A percentile compares a stretch with the other conserved stretches of the same genome.
Evolutionary conservation across 2,797 vertebrate species (phyloP).

Genomic region (Podarcis lilfordi): DNA sequence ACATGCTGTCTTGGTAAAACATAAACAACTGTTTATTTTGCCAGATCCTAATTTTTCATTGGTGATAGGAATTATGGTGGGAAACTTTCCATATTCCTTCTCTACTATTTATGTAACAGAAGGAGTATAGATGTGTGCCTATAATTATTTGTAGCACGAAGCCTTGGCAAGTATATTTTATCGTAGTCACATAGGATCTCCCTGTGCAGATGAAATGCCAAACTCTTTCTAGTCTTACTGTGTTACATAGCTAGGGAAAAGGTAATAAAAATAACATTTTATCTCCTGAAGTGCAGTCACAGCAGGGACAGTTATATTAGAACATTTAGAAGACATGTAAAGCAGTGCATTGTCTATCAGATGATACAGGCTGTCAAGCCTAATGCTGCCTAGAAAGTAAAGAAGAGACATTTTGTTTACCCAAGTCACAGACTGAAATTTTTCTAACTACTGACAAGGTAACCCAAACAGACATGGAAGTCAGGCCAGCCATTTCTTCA

Average conservation of each 20-base stretch:
- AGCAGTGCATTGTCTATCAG: slow-evolving; percentile 19
- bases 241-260: neutral
- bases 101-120: neutral
- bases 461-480: neutral
- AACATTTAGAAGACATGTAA: slow-evolving; percentile 27
- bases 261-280: slow-evolving; percentile 5
- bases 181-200: neutral
- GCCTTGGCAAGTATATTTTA: slow-evolving; percentile 12
- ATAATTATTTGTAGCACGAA: slow-evolving; percentile 26
- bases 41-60: neutral
- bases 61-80: neutral
- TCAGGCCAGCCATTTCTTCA: neutral
- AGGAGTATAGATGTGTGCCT: neutral
- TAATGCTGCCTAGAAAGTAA: slow-evolving; percentile 4
- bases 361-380: neutral
- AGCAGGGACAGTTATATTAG: neutral
- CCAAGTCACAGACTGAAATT: neutral
- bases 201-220: neutral
- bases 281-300: neutral
- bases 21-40: neutral
- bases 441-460: slow-evolving; percentile 13
- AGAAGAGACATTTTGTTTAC: neutral
- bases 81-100: neutral
- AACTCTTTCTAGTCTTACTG: slow-evolving; percentile 2
- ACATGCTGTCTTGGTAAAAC: neutral